A percentile compares a stretch with the other conserved stretches of the same genome.
Conservation (phyloP, 2,888 invertebrate genomes). For the Asteroscopus sphinx region DNA sequence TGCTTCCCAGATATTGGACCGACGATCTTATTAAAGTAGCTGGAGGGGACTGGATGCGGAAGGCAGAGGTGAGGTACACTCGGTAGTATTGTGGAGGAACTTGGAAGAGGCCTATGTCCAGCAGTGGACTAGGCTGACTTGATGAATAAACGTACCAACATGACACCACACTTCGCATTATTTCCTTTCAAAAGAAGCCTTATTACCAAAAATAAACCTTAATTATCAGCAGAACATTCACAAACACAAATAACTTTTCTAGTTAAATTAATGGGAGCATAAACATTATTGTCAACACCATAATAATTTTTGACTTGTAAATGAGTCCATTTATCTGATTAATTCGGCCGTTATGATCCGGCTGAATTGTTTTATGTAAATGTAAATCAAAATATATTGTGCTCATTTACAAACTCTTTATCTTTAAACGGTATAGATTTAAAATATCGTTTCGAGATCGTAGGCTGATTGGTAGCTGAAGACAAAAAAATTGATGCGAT, state of each 20-base stretch:
- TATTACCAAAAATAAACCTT: no score
- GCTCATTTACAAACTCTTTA: slow-evolving; percentile 44
- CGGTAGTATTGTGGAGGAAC: no score
- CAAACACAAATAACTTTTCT: slow-evolving; percentile 49
- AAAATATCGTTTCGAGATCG: slow-evolving; percentile 33
- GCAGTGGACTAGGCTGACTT: no score
- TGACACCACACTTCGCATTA: no score
- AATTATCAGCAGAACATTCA: slow-evolving; percentile 43
- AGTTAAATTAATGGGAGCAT: slow-evolving; percentile 55
- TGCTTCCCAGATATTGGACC: no score
- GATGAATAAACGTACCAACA: no score
- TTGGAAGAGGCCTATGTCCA: no score
- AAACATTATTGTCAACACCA: slow-evolving; percentile 60
- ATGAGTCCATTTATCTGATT: slow-evolving; percentile 58
- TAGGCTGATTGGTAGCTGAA: not conserved
- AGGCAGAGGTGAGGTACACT: no score
- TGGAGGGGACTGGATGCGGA: no score
- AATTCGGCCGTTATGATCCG: slow-evolving; percentile 52
- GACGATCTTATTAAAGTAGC: no score
- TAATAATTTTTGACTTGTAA: slow-evolving; percentile 60
- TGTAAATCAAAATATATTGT: slow-evolving; percentile 50
- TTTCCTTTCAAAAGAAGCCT: no score
- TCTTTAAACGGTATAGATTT: slow-evolving; percentile 25
- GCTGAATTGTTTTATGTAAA: slow-evolving; percentile 57
- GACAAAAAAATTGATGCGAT: no score